Conservation (phyloP, 2,888 invertebrate genomes). For the Pammene aurita region DNA sequence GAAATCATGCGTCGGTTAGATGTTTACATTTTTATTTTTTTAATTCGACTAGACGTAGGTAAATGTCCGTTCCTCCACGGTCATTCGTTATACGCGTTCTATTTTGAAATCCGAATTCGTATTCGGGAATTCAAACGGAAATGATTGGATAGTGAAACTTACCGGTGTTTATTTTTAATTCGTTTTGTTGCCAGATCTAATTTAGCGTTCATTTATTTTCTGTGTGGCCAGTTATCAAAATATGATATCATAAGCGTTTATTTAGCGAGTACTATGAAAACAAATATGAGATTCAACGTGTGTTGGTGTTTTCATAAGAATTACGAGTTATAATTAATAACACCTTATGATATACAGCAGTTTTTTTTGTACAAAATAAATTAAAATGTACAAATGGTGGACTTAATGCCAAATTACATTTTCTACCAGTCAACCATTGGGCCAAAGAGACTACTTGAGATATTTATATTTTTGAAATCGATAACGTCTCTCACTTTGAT, state of each 20-base stretch:
- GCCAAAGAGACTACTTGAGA: too few species aligned
- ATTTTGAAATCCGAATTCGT: slow-evolving; percentile 54
- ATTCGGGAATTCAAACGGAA: slow-evolving; percentile 53
- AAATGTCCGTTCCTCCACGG: slow-evolving; percentile 47
- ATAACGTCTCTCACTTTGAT: too few species aligned
- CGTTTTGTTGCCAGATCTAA: slow-evolving; percentile 41
- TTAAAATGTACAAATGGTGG: too few species aligned
- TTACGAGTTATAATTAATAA: not conserved
- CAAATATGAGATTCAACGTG: slow-evolving; percentile 1
- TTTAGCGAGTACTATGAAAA: slow-evolving; percentile 14
- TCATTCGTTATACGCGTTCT: slow-evolving; percentile 51
- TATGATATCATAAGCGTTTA: slow-evolving; percentile 9
- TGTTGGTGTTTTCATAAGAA: slow-evolving; percentile 2
- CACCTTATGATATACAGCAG: not conserved
- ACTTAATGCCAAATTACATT: too few species aligned
- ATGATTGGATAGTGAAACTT: slow-evolving; percentile 59
- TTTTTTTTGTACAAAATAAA: too few species aligned
- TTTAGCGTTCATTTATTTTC: slow-evolving; percentile 28
- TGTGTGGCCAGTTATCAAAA: slow-evolving; percentile 28
- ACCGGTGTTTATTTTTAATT: slow-evolving; percentile 46
- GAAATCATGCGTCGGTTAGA: slow-evolving; percentile 43
- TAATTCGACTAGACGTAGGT: slow-evolving; percentile 49
- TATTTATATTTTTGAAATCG: too few species aligned
- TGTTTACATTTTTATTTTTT: slow-evolving; percentile 46
- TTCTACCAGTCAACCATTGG: too few species aligned